Evolutionary conservation across 2,797 vertebrate species (phyloP).

Genomic region (Morus bassanus): DNA sequence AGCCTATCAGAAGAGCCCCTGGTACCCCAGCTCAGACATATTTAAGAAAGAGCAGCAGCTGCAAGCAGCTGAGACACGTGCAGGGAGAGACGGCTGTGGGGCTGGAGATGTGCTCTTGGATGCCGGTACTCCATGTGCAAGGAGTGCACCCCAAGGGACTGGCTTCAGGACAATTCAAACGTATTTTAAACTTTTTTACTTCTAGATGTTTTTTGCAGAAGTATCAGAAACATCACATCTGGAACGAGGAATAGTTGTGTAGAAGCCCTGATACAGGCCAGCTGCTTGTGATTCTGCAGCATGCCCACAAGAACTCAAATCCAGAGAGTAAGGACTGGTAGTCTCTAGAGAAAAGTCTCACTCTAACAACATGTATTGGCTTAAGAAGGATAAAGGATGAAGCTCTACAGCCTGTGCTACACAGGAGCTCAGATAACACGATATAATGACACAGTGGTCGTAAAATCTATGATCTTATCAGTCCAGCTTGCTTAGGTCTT

Average conservation of each 20-base stretch:
- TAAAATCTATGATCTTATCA: constrained; percentile 18
- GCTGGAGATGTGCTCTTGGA: background rate
- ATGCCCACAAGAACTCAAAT: background rate
- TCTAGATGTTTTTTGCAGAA: background rate
- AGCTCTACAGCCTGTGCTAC: background rate
- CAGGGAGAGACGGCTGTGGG: background rate
- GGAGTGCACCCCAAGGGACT: background rate
- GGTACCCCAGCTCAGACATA: background rate
- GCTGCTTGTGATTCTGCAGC: background rate
- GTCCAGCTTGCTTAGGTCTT: background rate
- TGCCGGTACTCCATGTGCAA: background rate
- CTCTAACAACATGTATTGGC: background rate
- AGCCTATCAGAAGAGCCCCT: background rate
- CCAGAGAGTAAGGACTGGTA: background rate
- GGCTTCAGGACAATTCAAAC: background rate
- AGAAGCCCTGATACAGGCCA: background rate
- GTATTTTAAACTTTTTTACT: background rate
- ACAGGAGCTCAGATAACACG: background rate
- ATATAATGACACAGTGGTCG: background rate
- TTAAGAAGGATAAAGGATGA: constrained; percentile 16
- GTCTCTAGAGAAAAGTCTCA: background rate
- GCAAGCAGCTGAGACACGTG: background rate
- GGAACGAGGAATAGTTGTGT: background rate
- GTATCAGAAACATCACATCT: background rate
- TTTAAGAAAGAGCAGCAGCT: background rate